Conservation (phyloP, 1,140 invertebrate species). For the Drosophila ficusphila region DNA sequence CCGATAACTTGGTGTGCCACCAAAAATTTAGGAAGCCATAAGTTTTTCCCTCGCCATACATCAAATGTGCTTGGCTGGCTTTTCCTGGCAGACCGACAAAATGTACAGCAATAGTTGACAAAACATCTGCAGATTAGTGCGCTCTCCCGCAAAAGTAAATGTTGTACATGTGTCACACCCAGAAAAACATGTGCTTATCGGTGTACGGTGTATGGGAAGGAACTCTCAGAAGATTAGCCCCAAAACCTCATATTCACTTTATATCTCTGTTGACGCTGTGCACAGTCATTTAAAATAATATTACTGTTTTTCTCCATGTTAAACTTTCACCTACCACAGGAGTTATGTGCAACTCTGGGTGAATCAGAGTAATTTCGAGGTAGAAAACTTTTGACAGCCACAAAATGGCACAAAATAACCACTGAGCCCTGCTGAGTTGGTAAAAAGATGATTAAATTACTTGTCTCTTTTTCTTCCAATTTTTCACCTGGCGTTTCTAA, state of each 20-base stretch:
- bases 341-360: background rate
- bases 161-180: conserved; percentile 28
- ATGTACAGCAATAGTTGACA: conserved; percentile 42
- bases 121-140: conserved; percentile 42
- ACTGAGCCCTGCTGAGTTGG: background rate
- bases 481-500: no score
- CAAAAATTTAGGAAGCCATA: conserved; percentile 36
- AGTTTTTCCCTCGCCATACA: conserved; percentile 36
- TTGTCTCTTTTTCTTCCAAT: background rate
- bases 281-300: conserved; percentile 33
- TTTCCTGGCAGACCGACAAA: conserved; percentile 15
- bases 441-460: background rate
- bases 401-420: conserved; percentile 23
- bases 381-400: conserved; percentile 5
- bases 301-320: background rate
- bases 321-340: background rate
- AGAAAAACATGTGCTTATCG: conserved; percentile 28
- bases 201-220: no score
- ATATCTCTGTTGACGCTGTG: conserved; percentile 18
- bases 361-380: background rate
- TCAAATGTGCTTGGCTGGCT: conserved; percentile 47
- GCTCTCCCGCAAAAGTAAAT: background rate
- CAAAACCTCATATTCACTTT: conserved; percentile 3
- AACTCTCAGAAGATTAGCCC: conserved; percentile 7
- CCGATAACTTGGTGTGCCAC: conserved; percentile 22